Evolutionary conservation across 2,113 vertebrate species (phyloP).

Genomic region (Papio anubis): DNA sequence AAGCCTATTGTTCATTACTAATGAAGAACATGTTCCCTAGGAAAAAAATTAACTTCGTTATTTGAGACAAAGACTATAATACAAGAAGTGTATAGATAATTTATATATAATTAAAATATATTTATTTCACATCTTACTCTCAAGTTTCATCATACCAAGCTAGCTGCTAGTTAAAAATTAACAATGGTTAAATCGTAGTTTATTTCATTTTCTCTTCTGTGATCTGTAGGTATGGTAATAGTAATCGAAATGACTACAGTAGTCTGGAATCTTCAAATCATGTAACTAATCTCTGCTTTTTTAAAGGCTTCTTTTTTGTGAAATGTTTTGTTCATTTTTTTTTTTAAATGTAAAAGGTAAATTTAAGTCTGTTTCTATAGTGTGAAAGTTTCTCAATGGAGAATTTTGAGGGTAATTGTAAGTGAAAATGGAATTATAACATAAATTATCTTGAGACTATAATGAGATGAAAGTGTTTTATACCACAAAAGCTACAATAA

Average conservation of each 20-base stretch:
- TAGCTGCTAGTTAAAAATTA: not conserved
- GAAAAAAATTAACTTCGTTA: not conserved
- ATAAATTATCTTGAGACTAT: not conserved
- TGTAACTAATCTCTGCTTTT: not conserved
- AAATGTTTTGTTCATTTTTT: not conserved
- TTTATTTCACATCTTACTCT: not conserved
- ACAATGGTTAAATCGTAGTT: not conserved
- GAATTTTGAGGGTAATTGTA: conserved; percentile 42
- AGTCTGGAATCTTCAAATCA: not conserved
- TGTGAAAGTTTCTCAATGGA: conserved; percentile 39
- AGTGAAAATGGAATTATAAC: conserved; percentile 46
- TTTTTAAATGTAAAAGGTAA: not conserved
- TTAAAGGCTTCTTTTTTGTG: not conserved
- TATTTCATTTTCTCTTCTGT: not conserved
- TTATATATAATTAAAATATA: not conserved
- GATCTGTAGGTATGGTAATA: not conserved
- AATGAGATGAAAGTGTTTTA: conserved; percentile 52
- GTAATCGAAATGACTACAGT: not conserved
- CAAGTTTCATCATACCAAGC: not conserved
- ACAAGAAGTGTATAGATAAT: not conserved
- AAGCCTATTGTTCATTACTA: not conserved
- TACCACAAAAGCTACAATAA: conserved; percentile 51
- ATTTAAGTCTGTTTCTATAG: conserved; percentile 11
- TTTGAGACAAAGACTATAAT: not conserved
- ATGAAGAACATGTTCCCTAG: not conserved